These are phyloP conservation scores for Pyrgilauda ruficollis DNA, from an alignment of 2,113 vertebrate species.

Conservation along the genomic window DNA sequence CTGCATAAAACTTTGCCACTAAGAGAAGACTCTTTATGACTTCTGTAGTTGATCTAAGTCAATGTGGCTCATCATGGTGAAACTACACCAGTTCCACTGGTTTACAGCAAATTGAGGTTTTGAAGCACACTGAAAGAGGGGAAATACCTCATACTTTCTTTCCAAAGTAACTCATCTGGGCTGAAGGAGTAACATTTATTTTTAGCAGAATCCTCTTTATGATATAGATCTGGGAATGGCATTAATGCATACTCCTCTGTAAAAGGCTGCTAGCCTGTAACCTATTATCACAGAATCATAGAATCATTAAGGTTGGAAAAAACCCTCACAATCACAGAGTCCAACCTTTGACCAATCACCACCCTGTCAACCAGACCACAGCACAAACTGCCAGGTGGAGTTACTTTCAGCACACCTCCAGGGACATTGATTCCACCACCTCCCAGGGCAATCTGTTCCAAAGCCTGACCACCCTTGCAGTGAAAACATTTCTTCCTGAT, in stretches of 20 bases:
- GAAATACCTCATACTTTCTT: neutral
- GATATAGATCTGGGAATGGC: neutral
- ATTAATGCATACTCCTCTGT: neutral
- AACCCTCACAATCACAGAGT: neutral
- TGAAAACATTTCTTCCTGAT: neutral
- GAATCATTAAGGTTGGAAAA: neutral
- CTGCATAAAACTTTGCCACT: neutral
- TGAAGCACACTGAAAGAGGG: neutral
- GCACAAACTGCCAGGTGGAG: neutral
- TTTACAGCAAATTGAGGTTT: neutral
- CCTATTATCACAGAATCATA: neutral
- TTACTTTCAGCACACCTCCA: neutral
- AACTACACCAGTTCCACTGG: neutral
- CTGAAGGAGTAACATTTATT: neutral
- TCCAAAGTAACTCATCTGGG: neutral
- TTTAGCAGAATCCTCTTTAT: neutral
- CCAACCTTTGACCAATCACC: neutral
- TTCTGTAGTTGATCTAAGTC: neutral
- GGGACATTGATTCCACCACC: neutral
- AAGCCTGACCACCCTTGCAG: neutral
- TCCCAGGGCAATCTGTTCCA: neutral
- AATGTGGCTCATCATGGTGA: neutral
- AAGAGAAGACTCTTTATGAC: neutral
- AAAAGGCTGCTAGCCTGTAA: neutral
- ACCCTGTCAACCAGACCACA: too few relatives aligned